A percentile compares a stretch with the other conserved stretches of the same genome.
phyloP scores from a whole-genome alignment of 2,888 invertebrate species.

The Amphimallon solstitiale region DNA sequence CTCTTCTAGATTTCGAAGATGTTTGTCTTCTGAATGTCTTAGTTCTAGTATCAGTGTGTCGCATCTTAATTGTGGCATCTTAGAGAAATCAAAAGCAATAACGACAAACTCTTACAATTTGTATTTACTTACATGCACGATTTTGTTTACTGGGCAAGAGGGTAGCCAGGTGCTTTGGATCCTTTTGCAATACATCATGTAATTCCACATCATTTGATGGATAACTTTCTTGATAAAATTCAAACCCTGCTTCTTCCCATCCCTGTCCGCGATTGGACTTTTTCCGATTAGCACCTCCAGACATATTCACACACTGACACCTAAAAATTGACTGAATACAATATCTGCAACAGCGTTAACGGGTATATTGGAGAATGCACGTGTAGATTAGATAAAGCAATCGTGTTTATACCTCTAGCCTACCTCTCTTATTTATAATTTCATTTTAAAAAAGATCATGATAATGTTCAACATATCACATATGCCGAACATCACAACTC shows the following conservation, averaged over 20 bases:
- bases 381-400: slow-evolving; percentile 12
- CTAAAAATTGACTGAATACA: too few relatives aligned
- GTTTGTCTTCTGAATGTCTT: slow-evolving; percentile 71
- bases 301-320: slow-evolving; percentile 61
- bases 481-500: not conserved
- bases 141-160: slow-evolving; percentile 83
- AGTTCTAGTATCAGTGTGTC: slow-evolving; percentile 68
- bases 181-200: slow-evolving; percentile 72
- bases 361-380: not conserved
- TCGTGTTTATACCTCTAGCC: not conserved
- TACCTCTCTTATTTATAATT: not conserved
- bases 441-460: not conserved
- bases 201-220: slow-evolving; percentile 74
- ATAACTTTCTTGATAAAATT: slow-evolving; percentile 87
- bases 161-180: slow-evolving; percentile 80
- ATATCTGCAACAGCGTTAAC: too few relatives aligned
- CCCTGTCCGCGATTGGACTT: slow-evolving; percentile 69
- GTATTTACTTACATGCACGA: slow-evolving; percentile 68
- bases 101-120: slow-evolving; percentile 22
- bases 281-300: slow-evolving; percentile 69
- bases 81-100: slow-evolving; percentile 50
- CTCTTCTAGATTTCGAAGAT: slow-evolving; percentile 59
- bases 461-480: slow-evolving; percentile 4
- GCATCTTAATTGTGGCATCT: slow-evolving; percentile 75
- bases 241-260: slow-evolving; percentile 87